phyloP scores from a whole-genome alignment of 2,113 vertebrate species.

The Calcarius ornatus region DNA sequence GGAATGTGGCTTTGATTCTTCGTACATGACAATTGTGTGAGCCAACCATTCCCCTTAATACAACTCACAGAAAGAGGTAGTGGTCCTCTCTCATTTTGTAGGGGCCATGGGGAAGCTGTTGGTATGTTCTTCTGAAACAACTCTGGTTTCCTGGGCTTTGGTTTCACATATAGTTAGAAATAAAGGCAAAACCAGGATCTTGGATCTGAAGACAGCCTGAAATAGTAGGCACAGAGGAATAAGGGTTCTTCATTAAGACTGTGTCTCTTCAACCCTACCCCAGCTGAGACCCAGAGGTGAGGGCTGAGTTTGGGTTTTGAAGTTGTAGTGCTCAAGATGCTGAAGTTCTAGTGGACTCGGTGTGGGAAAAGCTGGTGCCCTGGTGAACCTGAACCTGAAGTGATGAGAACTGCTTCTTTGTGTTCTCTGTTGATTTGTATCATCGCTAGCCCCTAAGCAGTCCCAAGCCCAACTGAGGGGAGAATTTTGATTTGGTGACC shows the following conservation, averaged over 20 bases:
- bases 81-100: not conserved
- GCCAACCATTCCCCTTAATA: not conserved
- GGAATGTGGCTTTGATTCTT: not conserved
- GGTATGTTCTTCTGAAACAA: not conserved
- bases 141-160: not conserved
- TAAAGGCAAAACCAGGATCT: not conserved
- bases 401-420: not conserved
- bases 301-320: not conserved
- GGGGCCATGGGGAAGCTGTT: not conserved
- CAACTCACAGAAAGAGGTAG: slow-evolving; percentile 20
- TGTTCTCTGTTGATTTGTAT: not conserved
- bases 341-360: not conserved
- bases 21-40: fast-evolving
- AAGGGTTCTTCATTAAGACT: not conserved
- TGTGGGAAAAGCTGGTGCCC: not conserved
- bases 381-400: not conserved
- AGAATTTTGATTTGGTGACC: not conserved
- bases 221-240: not conserved
- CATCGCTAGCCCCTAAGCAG: not conserved
- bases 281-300: not conserved
- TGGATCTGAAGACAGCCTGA: not conserved
- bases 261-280: not conserved
- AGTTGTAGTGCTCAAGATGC: not conserved
- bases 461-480: not conserved
- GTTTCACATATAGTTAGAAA: not conserved